Evolutionary conservation across 2,797 vertebrate species (phyloP).

Genomic region (Oreochromis grahami): DNA sequence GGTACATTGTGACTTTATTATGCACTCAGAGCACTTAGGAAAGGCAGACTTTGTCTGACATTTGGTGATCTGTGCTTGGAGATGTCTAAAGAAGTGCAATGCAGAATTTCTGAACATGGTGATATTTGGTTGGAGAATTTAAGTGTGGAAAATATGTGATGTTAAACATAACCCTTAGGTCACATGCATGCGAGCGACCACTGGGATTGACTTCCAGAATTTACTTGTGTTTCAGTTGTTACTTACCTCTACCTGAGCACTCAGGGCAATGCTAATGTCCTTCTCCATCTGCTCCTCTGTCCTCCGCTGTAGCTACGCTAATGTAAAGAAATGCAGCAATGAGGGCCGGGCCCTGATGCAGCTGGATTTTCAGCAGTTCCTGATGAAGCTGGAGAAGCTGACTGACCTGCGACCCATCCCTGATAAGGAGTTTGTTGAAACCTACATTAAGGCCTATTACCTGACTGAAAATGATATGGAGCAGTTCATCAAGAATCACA

Average conservation of each 20-base stretch:
- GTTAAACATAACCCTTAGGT: neutral
- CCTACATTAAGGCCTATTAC: constrained; percentile 98
- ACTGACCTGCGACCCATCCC: constrained; percentile 98
- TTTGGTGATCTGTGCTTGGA: neutral
- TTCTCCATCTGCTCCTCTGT: neutral
- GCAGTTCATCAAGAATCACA: constrained; percentile 96
- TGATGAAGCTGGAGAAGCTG: constrained; percentile 98
- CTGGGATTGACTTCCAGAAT: neutral
- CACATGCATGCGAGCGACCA: neutral
- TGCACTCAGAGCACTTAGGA: neutral
- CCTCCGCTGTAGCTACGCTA: constrained; percentile 84
- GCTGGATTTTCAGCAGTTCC: constrained; percentile 97
- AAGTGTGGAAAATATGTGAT: neutral
- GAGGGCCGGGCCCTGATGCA: constrained; percentile 99
- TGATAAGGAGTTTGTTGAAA: constrained; percentile 99
- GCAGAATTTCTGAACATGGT: neutral
- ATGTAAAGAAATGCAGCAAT: constrained; percentile 98
- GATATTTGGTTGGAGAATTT: neutral
- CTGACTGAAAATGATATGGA: constrained; percentile 99
- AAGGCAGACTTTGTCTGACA: neutral
- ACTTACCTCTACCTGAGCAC: neutral
- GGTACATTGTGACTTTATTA: neutral
- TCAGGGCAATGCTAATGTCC: neutral
- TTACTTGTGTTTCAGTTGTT: neutral
- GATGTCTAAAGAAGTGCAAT: neutral